Base-by-base conservation (phyloP, 2,113 vertebrate genomes). In the Emydocephalus ijimae region DNA sequence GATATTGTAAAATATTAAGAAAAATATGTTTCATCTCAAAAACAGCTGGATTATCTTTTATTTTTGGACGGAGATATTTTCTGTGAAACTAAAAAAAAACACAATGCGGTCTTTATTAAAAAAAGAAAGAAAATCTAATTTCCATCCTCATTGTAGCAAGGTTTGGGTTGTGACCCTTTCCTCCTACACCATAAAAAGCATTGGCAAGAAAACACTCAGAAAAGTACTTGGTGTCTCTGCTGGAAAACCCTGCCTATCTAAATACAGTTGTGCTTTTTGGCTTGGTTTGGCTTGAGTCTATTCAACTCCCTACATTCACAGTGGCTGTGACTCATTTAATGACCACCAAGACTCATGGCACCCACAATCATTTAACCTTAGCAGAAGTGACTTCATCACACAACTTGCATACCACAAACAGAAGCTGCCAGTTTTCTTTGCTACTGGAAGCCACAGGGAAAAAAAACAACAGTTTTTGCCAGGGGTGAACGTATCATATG, bases 271-370 rank as follows among this genome's bases (percentile, higher is more conserved):
- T n/a, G 1, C 89, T 94, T 81, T 34, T 55, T 91, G n/a, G 23
- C 20, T 87, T 87, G 85, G 21, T 20, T 34, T 43, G 54, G 59
- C 23, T 92, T 45, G 59, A 94, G 34, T 9, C 90, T 56, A 91
- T 74, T 85, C 69, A 89, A 39, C 93, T 94, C 92, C 92, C 26
- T 10, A 95, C 20, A 1, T 39, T 4, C 74, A 5, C 89, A 11
- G 93, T 95, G 95, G 90, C 69, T 91, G 93, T 4, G 61, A 92
- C 0, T 1, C 0, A 90, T 64, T 94, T 0, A 26, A 50, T 69
- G 20, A 1, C 52, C 34, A 55, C 74, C 64, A 74, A 12, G n/a
- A n/a, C 48, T 39, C 26, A 74, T 90, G 61, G 15, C 45, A 90
- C 15, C 45, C 15, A 50, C 89, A 29, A 4, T 39, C 26, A 21